These are phyloP conservation scores for Diplolepis rosae DNA, from an alignment of 2,888 invertebrate genomes.

Conservation along the genomic window DNA sequence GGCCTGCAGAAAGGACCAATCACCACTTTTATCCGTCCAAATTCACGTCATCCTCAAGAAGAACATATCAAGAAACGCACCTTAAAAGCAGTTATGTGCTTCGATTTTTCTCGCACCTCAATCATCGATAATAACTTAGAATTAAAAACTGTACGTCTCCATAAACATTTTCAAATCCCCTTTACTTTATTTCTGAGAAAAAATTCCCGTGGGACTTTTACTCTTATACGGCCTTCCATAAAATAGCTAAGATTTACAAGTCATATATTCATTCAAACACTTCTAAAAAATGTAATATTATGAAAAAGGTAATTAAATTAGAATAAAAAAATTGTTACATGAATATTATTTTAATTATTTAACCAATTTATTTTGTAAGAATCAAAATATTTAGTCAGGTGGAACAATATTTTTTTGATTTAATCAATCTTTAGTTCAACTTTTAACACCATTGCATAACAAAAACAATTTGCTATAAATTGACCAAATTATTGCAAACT, in stretches of 20 bases:
- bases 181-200: background rate
- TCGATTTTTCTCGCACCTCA: slow-evolving; percentile 6
- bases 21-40: slow-evolving; percentile 32
- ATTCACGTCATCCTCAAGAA: slow-evolving; percentile 22
- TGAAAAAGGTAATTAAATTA: no score
- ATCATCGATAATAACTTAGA: background rate
- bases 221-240: background rate
- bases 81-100: slow-evolving; percentile 56
- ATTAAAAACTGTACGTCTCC: background rate
- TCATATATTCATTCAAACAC: no score
- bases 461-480: no score
- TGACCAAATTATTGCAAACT: no score
- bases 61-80: slow-evolving; percentile 50
- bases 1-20: slow-evolving; percentile 48
- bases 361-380: no score
- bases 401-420: no score
- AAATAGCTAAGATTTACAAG: background rate
- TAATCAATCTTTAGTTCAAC: no score
- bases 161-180: background rate
- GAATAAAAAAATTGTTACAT: no score
- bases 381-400: no score
- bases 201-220: background rate
- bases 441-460: no score
- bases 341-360: no score
- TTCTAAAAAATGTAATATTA: no score